These are phyloP conservation scores for Cynoglossus semilaevis DNA, from an alignment of 2,113 vertebrate species.

Conservation along the genomic window DNA sequence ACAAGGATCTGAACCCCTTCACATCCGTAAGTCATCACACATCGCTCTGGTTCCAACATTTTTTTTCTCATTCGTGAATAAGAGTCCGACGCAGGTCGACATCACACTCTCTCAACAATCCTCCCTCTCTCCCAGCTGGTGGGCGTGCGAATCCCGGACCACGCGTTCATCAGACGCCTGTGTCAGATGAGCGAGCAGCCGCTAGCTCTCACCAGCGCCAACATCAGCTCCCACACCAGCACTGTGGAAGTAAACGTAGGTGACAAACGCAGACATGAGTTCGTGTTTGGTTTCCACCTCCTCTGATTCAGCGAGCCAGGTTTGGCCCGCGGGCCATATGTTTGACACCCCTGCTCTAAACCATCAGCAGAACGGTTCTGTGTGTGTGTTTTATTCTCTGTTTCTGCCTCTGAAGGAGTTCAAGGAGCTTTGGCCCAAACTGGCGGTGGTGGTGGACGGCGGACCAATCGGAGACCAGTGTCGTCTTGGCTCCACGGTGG, in stretches of 20 bases:
- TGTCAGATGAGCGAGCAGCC: constrained; percentile 84
- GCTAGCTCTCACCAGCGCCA: constrained; percentile 91
- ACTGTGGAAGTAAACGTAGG: constrained; percentile 84
- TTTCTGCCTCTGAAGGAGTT: constrained; percentile 81
- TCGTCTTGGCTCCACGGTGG: constrained; percentile 91
- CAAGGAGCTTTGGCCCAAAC: constrained; percentile 86
- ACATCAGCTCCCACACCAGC: constrained; percentile 86
- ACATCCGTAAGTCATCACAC: constrained; percentile 80
- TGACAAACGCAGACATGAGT: background rate
- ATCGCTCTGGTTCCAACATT: background rate
- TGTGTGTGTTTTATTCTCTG: background rate
- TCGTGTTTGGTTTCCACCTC: too few species aligned
- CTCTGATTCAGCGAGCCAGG: too few species aligned
- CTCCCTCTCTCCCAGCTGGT: constrained; percentile 78
- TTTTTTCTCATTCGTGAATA: too few species aligned
- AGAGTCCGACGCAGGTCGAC: too few species aligned
- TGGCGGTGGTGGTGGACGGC: constrained; percentile 88
- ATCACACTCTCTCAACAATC: too few species aligned
- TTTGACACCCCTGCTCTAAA: too few species aligned
- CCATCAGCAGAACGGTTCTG: too few species aligned
- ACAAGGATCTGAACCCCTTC: constrained; percentile 89
- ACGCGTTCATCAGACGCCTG: constrained; percentile 83
- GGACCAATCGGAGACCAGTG: constrained; percentile 84
- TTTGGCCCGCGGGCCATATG: too few species aligned
- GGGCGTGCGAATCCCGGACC: constrained; percentile 89